These are phyloP conservation scores for Calameuta filiformis DNA, from an alignment of 2,888 invertebrate genomes.

Conservation along the genomic window DNA sequence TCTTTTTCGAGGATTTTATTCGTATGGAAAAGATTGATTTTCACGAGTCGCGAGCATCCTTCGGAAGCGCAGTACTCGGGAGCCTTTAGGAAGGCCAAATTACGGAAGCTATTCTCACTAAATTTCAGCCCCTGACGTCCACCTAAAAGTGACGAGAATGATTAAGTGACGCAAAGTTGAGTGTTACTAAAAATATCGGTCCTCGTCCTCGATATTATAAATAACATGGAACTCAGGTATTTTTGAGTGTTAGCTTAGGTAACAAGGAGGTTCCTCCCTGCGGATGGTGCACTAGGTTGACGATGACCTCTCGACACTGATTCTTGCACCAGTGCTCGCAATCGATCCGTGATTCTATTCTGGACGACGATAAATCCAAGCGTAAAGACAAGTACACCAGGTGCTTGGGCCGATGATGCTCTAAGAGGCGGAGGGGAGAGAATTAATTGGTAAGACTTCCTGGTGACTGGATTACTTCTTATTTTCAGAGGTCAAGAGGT, in stretches of 20 bases:
- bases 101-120: conserved; percentile 25
- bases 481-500: conserved; percentile 32
- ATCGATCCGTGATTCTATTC: conserved; percentile 17
- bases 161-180: conserved; percentile 10
- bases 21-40: not conserved
- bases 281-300: not conserved
- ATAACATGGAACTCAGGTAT: conserved; percentile 51
- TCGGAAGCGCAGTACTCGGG: not conserved
- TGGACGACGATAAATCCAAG: not conserved
- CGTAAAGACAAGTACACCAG: not conserved
- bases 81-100: not conserved
- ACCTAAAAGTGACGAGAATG: not conserved
- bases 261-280: conserved; percentile 32
- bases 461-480: not conserved
- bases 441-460: not conserved
- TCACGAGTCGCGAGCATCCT: not conserved
- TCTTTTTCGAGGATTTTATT: too few species aligned
- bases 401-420: not conserved
- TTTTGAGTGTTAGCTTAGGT: conserved; percentile 44
- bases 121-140: not conserved
- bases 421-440: not conserved
- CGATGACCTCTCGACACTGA: not conserved
- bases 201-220: conserved; percentile 54
- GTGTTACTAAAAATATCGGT: conserved; percentile 35
- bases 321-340: conserved; percentile 11